phyloP scores from a whole-genome alignment of 2,888 invertebrate genomes.

The Pantelozetes paolii region DNA sequence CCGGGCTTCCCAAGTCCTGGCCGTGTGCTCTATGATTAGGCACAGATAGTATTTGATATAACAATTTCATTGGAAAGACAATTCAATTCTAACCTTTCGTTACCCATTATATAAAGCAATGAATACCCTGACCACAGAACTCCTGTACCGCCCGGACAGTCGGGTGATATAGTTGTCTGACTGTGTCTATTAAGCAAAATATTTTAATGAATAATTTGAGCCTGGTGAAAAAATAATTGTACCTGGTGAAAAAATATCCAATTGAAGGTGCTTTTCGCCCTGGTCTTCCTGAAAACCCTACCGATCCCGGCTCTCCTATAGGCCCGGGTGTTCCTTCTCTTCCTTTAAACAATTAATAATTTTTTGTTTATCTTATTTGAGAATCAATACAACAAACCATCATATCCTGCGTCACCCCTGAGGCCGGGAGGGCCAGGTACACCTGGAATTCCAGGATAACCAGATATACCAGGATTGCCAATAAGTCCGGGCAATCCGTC shows the following conservation, averaged over 20 bases:
- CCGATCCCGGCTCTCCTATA: not conserved
- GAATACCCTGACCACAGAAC: constrained; percentile 96
- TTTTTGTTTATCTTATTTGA: too few species aligned
- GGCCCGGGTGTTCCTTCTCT: constrained; percentile 14
- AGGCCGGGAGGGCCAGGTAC: constrained; percentile 10
- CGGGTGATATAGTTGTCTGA: constrained; percentile 73
- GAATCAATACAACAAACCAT: constrained; percentile 22
- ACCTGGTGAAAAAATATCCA: constrained; percentile 41
- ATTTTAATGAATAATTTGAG: too few species aligned
- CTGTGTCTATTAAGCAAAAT: constrained; percentile 68
- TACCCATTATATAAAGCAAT: constrained; percentile 89
- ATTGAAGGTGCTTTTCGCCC: constrained; percentile 31
- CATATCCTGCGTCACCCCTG: constrained; percentile 18
- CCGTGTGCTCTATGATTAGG: constrained; percentile 40
- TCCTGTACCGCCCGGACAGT: constrained; percentile 77
- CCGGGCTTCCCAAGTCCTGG: constrained; percentile 64
- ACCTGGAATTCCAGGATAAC: constrained; percentile 6
- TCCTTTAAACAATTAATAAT: not conserved
- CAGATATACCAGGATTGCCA: not conserved
- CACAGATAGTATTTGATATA: not conserved
- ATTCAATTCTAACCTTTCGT: constrained; percentile 86
- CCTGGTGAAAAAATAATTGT: too few species aligned
- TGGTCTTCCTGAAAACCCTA: not conserved
- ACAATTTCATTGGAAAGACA: too few species aligned
- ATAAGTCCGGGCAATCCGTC: constrained; percentile 47